phyloP scores from a whole-genome alignment of 2,888 invertebrate genomes.

The Scelioninae gen. 2 region DNA sequence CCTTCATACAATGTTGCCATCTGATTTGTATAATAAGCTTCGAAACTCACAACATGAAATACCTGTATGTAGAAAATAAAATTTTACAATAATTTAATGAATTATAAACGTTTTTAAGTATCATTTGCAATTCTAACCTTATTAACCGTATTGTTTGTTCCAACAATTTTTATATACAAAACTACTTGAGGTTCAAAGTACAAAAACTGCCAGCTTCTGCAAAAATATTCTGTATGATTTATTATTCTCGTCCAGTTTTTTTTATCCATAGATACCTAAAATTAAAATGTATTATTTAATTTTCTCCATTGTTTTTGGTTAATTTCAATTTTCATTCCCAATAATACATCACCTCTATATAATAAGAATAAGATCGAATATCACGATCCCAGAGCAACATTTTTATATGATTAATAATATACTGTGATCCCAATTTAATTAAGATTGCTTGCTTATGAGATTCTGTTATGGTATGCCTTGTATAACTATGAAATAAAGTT shows the following conservation, averaged over 20 bases:
- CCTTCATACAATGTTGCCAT: constrained; percentile 86
- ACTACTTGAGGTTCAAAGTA: constrained; percentile 94
- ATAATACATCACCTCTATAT: constrained; percentile 79
- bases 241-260: constrained; percentile 95
- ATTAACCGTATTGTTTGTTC: constrained; percentile 96
- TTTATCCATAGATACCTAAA: constrained; percentile 91
- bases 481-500: too few species aligned
- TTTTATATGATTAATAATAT: constrained; percentile 94
- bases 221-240: constrained; percentile 93
- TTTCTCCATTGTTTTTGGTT: too few species aligned
- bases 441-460: constrained; percentile 87
- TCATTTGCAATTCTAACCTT: constrained; percentile 76
- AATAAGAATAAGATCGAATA: constrained; percentile 91
- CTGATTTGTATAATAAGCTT: constrained; percentile 89
- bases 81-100: constrained; percentile 7
- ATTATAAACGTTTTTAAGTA: constrained; percentile 55
- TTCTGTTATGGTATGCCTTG: constrained; percentile 90
- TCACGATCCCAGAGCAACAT: constrained; percentile 97
- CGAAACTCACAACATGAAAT: constrained; percentile 95
- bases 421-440: constrained; percentile 87
- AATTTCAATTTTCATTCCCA: not conserved
- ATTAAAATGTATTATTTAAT: not conserved
- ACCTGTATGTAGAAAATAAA: constrained; percentile 76
- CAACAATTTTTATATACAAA: constrained; percentile 87
- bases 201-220: constrained; percentile 97